Conservation (phyloP, 2,113 vertebrate species). For the Petaurus breviceps region DNA sequence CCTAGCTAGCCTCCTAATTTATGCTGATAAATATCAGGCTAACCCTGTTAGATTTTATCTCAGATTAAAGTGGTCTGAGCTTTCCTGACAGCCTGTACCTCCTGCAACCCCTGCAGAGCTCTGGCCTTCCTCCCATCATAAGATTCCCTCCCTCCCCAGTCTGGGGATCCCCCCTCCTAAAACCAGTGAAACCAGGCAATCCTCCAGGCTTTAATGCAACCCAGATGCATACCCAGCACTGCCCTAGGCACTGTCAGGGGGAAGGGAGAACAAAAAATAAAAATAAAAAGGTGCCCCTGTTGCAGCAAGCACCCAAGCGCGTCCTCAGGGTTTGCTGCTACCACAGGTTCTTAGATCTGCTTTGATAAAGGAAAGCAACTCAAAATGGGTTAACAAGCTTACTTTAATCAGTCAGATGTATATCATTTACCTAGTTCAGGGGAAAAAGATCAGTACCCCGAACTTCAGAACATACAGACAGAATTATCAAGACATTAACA, state of each 20-base stretch:
- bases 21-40: background rate
- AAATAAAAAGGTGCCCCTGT: background rate
- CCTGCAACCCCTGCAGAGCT: too few species aligned
- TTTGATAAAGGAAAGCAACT: too few species aligned
- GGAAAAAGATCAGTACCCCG: too few species aligned
- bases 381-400: too few species aligned
- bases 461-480: too few species aligned
- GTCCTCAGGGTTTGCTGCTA: too few species aligned
- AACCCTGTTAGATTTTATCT: background rate
- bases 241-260: background rate
- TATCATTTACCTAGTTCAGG: too few species aligned
- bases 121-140: background rate
- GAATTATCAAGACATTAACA: too few species aligned
- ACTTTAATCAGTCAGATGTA: too few species aligned
- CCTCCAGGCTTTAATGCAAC: background rate
- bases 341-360: too few species aligned
- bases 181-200: background rate
- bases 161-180: background rate
- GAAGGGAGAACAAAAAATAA: background rate
- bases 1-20: background rate
- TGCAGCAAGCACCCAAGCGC: too few species aligned
- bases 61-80: fast-evolving
- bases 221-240: background rate
- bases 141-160: background rate
- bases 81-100: background rate